Percentiles rank a stretch among this genome's conserved stretches.
Evolutionary conservation across 2,113 vertebrate species (phyloP).

Genomic region (Podarcis cretensis): DNA sequence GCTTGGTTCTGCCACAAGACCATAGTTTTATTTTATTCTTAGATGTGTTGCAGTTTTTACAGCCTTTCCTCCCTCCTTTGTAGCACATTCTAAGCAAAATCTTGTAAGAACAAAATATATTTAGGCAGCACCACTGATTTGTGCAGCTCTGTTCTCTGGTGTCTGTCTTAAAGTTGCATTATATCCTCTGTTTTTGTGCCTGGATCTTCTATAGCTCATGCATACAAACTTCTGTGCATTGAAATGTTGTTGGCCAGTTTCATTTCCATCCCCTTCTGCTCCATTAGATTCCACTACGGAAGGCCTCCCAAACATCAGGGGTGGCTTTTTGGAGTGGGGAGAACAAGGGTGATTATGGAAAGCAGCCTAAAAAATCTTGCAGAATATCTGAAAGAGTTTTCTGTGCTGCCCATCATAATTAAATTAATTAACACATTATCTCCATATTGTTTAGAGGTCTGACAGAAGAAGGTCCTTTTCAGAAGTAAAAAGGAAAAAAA

Average conservation of each 20-base stretch:
- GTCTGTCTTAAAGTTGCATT: background rate
- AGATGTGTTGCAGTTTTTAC: background rate
- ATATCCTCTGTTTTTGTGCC: background rate
- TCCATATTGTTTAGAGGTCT: background rate
- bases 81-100: background rate
- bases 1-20: background rate
- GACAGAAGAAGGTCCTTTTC: background rate
- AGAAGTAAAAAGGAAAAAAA: slow-evolving; percentile 27
- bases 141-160: background rate
- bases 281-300: background rate
- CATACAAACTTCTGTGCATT: too few species aligned
- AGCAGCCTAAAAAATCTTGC: background rate
- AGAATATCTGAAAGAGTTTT: background rate
- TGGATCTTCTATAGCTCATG: background rate
- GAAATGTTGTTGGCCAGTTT: background rate
- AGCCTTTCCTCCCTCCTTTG: background rate
- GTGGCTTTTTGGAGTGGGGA: too few species aligned
- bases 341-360: background rate
- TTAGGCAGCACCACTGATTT: background rate
- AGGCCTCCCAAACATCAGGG: too few species aligned
- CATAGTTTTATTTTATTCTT: background rate
- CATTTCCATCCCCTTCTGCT: background rate
- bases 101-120: background rate
- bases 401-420: background rate
- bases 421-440: background rate